phyloP scores from a whole-genome alignment of 2,888 invertebrate species.

The Ethmia dodecea region DNA sequence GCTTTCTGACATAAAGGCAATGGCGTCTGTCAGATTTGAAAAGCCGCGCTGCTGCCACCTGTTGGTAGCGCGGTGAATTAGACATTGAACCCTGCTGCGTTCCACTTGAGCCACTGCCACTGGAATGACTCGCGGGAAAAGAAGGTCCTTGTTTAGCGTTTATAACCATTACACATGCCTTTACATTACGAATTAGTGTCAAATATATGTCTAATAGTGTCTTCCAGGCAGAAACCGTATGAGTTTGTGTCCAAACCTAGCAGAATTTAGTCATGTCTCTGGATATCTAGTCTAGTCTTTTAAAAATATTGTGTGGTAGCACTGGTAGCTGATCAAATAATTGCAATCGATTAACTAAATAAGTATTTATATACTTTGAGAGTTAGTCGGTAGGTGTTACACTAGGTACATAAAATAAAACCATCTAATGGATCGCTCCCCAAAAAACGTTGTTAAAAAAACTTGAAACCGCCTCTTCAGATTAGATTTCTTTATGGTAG shows the following conservation, averaged over 20 bases:
- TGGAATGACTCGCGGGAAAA: slow-evolving; percentile 57
- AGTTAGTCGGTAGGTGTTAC: too few relatives aligned
- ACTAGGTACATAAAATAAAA: too few relatives aligned
- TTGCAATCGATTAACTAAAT: too few relatives aligned
- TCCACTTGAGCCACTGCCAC: slow-evolving; percentile 52
- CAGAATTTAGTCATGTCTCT: too few relatives aligned
- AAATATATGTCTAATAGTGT: too few relatives aligned
- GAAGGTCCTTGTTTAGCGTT: slow-evolving; percentile 23
- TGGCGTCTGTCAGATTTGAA: slow-evolving; percentile 77
- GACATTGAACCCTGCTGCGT: slow-evolving; percentile 66
- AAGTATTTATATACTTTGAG: too few relatives aligned
- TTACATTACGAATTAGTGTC: too few relatives aligned
- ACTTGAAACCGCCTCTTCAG: slow-evolving; percentile 54
- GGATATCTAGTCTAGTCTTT: too few relatives aligned
- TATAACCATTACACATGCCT: background rate
- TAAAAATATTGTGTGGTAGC: too few relatives aligned
- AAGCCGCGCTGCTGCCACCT: slow-evolving; percentile 72
- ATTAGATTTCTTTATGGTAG: slow-evolving; percentile 77
- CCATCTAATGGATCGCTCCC: slow-evolving; percentile 42
- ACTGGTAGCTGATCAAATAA: too few relatives aligned
- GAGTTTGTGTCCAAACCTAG: too few relatives aligned
- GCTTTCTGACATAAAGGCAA: slow-evolving; percentile 73
- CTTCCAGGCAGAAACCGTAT: too few relatives aligned
- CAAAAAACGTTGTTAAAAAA: slow-evolving; percentile 59
- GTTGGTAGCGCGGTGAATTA: slow-evolving; percentile 75